Evolutionary conservation across 2,888 invertebrate genomes (phyloP), one percentile per base, ranked within the genome.

Genomic region (Hybos culiciformis): DNA sequence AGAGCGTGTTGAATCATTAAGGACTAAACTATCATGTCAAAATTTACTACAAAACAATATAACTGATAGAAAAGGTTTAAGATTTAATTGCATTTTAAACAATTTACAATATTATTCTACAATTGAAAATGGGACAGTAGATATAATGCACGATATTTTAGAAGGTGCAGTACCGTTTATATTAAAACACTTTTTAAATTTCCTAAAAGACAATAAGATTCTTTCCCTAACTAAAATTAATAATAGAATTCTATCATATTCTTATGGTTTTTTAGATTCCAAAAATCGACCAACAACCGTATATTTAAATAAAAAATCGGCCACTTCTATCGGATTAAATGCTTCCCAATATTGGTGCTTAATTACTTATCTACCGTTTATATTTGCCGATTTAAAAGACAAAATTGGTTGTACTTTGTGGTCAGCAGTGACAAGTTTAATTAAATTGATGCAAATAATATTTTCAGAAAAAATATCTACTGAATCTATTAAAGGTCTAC

Each of bases 61-160:
- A 9, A 37, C 2, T 21, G 11, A n/a, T n/a, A n/a, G n/a, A n/a
- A n/a, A n/a, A n/a, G 41, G 41, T 33, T 33, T 41, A 21, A 41
- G 34, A 34, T 23, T 23, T 24, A 33, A 20, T 14, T 37, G 37
- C 37, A 15, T 37, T 26, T 36, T 42, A 19, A 42, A 42, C 14
- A 17, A 15, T 6, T 29, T 34, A 3, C 6, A 14, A 5, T 18
- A 18, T 29, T 42, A 23, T 12, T 26, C 37, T n/a, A 37, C 29
- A 5, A 29, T 42, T 11, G 42, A 42, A 7, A 29, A 37, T 37
- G 24, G 24, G 4, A 37, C 21, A 12, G 36, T 42, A 12, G 42
- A 42, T 15, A 29, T 42, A 5, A 42, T 37, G 32, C 42, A 42
- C 37, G 37, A 42, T 37, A 26, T 37, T 8, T 24, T 42, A 37